A percentile compares a stretch with the other conserved stretches of the same genome.
phyloP scores from a whole-genome alignment of 1,140 invertebrate genomes.

The Pseudomyrmex pallidus region DNA sequence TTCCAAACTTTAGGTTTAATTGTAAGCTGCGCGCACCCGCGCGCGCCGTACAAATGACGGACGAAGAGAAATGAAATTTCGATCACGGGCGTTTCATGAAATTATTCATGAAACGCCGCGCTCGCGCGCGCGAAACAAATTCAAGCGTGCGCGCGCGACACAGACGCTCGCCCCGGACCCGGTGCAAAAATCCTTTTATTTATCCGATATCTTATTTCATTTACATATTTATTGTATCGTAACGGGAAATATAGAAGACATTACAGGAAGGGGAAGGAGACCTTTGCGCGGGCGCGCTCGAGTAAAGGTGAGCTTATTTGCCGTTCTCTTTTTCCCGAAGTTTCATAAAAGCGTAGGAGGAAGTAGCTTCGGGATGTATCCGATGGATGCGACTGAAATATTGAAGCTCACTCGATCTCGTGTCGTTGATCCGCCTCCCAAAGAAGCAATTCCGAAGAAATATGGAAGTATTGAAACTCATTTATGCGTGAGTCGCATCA shows the following conservation, averaged over 20 bases:
- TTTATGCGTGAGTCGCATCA: constrained; percentile 53
- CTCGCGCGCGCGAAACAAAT: constrained; percentile 16
- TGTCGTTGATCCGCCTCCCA: constrained; percentile 60
- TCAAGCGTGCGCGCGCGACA: constrained; percentile 21
- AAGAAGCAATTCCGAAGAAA: constrained; percentile 45
- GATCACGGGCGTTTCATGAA: constrained; percentile 43
- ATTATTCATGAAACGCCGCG: constrained; percentile 55
- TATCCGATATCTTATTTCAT: constrained; percentile 54
- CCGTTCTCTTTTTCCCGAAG: constrained; percentile 58
- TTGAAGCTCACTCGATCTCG: constrained; percentile 60
- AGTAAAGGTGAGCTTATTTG: constrained; percentile 70
- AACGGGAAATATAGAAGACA: constrained; percentile 31
- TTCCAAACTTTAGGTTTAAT: constrained; percentile 34
- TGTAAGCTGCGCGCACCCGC: background rate
- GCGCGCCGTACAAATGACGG: constrained; percentile 7
- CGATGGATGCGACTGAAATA: constrained; percentile 69
- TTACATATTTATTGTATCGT: constrained; percentile 68
- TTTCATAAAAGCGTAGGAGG: constrained; percentile 62
- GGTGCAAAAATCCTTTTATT: constrained; percentile 50
- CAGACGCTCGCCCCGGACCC: constrained; percentile 24
- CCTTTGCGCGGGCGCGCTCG: constrained; percentile 50
- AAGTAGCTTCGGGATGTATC: constrained; percentile 62
- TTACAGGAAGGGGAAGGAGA: constrained; percentile 29
- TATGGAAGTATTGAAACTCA: constrained; percentile 55
- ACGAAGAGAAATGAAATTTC: constrained; percentile 37